Evolutionary conservation across 2,797 vertebrate genomes (phyloP).

Genomic region (Anguilla anguilla): DNA sequence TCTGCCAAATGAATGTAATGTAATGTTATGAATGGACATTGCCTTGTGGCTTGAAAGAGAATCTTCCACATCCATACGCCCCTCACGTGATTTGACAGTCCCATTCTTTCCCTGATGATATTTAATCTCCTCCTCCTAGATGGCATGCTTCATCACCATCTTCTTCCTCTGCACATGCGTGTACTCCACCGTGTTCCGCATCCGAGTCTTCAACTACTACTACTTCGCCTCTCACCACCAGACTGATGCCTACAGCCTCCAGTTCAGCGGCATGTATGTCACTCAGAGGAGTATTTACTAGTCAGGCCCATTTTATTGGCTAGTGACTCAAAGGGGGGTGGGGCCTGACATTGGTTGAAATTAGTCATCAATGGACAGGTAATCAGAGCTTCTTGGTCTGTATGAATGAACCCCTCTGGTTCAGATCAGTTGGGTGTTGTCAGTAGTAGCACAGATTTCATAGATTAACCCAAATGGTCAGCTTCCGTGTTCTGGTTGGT

Average conservation of each 20-base stretch:
- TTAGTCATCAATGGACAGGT: no score
- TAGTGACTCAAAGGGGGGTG: neutral
- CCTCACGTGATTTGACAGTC: neutral
- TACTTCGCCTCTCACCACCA: conserved; percentile 97
- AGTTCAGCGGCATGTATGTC: conserved; percentile 97
- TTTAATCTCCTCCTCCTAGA: conserved; percentile 68
- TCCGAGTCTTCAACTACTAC: conserved; percentile 97
- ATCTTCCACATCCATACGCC: neutral
- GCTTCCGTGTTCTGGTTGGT: neutral
- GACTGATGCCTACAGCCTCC: conserved; percentile 95
- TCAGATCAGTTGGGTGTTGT: neutral
- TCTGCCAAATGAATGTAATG: no score
- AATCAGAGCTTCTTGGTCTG: neutral
- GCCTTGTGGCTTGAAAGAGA: neutral
- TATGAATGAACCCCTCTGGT: neutral
- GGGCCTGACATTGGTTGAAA: neutral
- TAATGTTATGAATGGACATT: neutral
- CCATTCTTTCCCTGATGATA: neutral
- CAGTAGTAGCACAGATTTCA: neutral
- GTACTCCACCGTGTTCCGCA: conserved; percentile 97
- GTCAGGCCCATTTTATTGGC: neutral
- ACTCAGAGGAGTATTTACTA: neutral
- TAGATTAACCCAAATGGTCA: neutral
- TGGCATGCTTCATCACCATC: conserved; percentile 96
- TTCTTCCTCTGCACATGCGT: conserved; percentile 96